These are phyloP conservation scores for Hemitrygon akajei DNA, from an alignment of 2,797 vertebrate species.

Conservation along the genomic window DNA sequence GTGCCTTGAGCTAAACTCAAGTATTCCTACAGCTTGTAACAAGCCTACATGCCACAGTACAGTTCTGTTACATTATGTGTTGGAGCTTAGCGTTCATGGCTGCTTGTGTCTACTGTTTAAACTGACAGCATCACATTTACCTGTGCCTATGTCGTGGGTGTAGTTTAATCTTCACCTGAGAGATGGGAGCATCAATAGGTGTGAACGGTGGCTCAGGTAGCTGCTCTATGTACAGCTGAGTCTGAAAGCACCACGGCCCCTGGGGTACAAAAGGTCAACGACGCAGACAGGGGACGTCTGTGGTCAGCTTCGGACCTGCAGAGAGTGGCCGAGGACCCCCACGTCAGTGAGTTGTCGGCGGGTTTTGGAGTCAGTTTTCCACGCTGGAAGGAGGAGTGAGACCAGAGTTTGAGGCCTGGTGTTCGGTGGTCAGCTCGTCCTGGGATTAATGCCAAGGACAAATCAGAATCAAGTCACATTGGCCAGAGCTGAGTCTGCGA, in stretches of 20 bases:
- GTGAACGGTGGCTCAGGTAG: no score
- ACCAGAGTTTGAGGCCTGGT: no score
- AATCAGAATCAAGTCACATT: no score
- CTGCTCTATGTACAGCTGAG: neutral
- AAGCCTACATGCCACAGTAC: neutral
- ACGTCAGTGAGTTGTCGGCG: no score
- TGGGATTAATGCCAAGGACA: no score
- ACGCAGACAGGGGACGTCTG: no score
- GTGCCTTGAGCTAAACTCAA: neutral
- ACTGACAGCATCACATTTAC: neutral
- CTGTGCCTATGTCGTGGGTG: neutral
- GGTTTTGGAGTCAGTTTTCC: no score
- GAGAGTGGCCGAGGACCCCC: no score
- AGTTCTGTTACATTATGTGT: neutral
- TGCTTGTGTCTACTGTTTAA: neutral
- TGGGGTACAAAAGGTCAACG: neutral
- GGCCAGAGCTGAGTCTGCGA: no score
- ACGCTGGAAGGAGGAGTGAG: no score
- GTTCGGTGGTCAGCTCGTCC: no score
- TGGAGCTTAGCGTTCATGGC: neutral
- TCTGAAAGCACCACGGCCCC: neutral
- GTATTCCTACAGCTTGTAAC: neutral
- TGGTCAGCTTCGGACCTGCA: no score
- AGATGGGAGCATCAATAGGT: neutral
- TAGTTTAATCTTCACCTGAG: neutral